These are phyloP conservation scores for Sinocyclocheilus maitianheensis DNA, from an alignment of 2,113 vertebrate genomes.

Conservation along the genomic window DNA sequence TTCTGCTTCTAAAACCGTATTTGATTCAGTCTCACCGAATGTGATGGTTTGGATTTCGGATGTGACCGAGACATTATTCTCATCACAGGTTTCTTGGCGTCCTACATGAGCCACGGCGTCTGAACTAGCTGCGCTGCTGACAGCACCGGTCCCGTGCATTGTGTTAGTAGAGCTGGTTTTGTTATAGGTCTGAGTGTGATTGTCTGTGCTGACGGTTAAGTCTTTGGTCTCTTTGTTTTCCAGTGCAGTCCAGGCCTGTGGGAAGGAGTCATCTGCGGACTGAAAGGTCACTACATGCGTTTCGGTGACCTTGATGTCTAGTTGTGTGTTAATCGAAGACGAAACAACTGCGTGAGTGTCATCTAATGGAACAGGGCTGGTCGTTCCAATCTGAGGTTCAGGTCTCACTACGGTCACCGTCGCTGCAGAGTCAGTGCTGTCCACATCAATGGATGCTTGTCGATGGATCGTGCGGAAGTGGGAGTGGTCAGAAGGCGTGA, in stretches of 20 bases:
- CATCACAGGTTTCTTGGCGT: neutral
- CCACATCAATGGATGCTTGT: conserved; percentile 73
- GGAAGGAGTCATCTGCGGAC: neutral
- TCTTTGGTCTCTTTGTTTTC: neutral
- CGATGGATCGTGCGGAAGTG: conserved; percentile 75
- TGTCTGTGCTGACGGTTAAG: conserved; percentile 19
- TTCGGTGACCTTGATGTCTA: neutral
- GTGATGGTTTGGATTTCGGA: conserved; percentile 1
- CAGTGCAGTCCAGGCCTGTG: neutral
- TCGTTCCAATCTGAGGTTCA: conserved; percentile 63
- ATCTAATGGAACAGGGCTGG: conserved; percentile 39
- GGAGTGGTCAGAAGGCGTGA: conserved; percentile 49
- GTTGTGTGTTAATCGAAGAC: conserved; percentile 49
- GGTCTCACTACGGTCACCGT: conserved; percentile 72
- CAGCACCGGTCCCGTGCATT: neutral
- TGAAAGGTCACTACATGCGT: neutral
- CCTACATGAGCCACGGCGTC: neutral
- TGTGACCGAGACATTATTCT: neutral
- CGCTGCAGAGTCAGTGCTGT: conserved; percentile 45
- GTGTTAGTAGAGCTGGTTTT: neutral
- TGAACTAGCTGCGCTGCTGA: neutral
- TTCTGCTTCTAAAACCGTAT: conserved; percentile 16
- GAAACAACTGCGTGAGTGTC: conserved; percentile 28
- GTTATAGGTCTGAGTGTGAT: neutral
- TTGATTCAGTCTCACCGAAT: neutral